Percentiles rank a stretch among this genome's conserved stretches.
Conservation (phyloP, 2,113 vertebrate genomes). For the Quiscalus mexicanus region DNA sequence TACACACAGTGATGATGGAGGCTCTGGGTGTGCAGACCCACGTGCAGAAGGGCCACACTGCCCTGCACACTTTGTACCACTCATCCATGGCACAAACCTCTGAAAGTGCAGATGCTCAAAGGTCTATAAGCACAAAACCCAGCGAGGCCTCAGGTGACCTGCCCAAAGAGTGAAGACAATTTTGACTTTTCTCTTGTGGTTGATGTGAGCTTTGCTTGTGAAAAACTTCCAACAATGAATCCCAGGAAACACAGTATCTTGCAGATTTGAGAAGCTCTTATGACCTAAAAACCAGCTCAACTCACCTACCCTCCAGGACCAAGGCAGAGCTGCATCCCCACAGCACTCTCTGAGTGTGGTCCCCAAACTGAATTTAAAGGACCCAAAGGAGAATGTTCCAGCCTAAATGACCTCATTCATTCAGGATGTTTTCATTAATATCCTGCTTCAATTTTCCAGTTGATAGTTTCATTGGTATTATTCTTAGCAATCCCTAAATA, state of each 20-base stretch:
- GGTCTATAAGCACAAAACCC: accelerated
- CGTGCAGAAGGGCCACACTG: accelerated
- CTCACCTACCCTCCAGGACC: not conserved
- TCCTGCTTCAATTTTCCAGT: not conserved
- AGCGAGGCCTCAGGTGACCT: not conserved
- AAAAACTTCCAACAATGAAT: not conserved
- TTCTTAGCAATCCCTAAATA: not conserved
- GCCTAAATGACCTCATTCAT: not conserved
- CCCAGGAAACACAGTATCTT: not conserved
- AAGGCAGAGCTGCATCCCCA: not conserved
- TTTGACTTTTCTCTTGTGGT: not conserved
- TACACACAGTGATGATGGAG: accelerated
- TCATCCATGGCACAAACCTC: not conserved
- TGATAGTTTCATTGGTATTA: not conserved
- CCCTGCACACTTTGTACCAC: not conserved
- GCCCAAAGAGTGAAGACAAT: accelerated
- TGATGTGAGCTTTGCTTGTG: not conserved
- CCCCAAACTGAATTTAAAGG: not conserved
- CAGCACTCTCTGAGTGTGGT: accelerated
- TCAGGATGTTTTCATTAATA: not conserved
- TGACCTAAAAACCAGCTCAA: not conserved
- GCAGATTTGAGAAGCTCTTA: not conserved
- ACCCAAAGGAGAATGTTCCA: not conserved
- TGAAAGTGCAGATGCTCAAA: accelerated
- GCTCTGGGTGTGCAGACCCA: not conserved